A percentile compares a stretch with the other conserved stretches of the same genome.
phyloP scores from a whole-genome alignment of 2,113 vertebrate genomes.

The Rynchops niger region DNA sequence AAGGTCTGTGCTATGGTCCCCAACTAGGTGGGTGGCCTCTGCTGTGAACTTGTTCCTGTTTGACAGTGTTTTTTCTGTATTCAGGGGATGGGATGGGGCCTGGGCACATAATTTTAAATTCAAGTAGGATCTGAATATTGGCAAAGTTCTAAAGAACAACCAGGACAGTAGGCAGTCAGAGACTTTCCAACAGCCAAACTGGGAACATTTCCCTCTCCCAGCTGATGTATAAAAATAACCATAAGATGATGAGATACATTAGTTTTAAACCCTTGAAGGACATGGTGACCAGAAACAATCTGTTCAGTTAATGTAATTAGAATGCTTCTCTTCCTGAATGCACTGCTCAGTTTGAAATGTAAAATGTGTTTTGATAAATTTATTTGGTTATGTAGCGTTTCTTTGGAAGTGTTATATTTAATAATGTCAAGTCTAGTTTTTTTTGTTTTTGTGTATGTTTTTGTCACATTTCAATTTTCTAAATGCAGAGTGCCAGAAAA shows the following conservation, averaged over 20 bases:
- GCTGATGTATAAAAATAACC: not conserved
- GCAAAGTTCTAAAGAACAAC: not conserved
- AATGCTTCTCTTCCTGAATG: not conserved
- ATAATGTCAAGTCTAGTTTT: not conserved
- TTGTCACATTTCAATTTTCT: not conserved
- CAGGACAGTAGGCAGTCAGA: not conserved
- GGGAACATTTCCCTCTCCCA: not conserved
- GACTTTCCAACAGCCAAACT: not conserved
- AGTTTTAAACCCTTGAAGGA: not conserved
- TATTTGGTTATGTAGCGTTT: not conserved
- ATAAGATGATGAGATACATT: not conserved
- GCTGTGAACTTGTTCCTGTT: not conserved
- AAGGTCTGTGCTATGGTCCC: not conserved
- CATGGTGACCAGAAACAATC: not conserved
- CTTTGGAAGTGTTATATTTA: not conserved
- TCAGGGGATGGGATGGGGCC: not conserved
- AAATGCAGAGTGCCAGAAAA: not conserved
- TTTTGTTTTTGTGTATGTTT: not conserved
- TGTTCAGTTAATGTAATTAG: not conserved
- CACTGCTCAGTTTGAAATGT: not conserved
- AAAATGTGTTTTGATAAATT: not conserved
- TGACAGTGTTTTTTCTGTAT: not conserved
- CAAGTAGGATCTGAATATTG: not conserved
- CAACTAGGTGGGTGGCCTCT: fast-evolving
- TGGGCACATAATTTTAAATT: not conserved